phyloP scores from a whole-genome alignment of 2,888 invertebrate species.

The Heteromurus nitidus region DNA sequence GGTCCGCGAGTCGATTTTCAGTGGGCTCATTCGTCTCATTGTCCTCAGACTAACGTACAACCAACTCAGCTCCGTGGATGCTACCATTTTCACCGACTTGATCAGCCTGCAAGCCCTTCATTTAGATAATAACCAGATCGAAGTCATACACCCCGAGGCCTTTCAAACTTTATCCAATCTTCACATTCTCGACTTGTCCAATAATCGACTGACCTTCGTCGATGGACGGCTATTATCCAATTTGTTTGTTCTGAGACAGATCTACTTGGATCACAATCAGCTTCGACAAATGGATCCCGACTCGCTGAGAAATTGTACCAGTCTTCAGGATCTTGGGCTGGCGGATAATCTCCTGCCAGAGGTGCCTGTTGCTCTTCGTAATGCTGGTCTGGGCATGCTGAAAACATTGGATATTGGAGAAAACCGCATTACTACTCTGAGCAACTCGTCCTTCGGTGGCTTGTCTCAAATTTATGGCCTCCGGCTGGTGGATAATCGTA shows the following conservation, averaged over 20 bases:
- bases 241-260: constrained; percentile 87
- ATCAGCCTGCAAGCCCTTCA: constrained; percentile 91
- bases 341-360: constrained; percentile 89
- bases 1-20: constrained; percentile 87
- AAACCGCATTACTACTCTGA: constrained; percentile 89
- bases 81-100: constrained; percentile 89
- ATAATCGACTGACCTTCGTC: constrained; percentile 88
- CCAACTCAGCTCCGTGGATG: constrained; percentile 88
- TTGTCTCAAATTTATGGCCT: constrained; percentile 88
- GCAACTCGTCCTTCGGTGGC: constrained; percentile 89
- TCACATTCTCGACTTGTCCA: constrained; percentile 91
- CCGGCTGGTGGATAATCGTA: constrained; percentile 91
- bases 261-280: constrained; percentile 90
- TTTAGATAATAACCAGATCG: constrained; percentile 90
- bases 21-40: constrained; percentile 83
- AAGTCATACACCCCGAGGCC: constrained; percentile 89
- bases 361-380: constrained; percentile 82
- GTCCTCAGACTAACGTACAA: constrained; percentile 88
- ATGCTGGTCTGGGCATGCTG: constrained; percentile 81
- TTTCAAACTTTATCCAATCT: constrained; percentile 91
- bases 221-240: constrained; percentile 89
- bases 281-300: constrained; percentile 86
- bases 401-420: constrained; percentile 93
- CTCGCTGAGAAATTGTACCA: constrained; percentile 83
- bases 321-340: constrained; percentile 90